A percentile compares a stretch with the other conserved stretches of the same genome.
Evolutionary conservation across 2,888 invertebrate species (phyloP).

Genomic region (Philonicus albiceps): DNA sequence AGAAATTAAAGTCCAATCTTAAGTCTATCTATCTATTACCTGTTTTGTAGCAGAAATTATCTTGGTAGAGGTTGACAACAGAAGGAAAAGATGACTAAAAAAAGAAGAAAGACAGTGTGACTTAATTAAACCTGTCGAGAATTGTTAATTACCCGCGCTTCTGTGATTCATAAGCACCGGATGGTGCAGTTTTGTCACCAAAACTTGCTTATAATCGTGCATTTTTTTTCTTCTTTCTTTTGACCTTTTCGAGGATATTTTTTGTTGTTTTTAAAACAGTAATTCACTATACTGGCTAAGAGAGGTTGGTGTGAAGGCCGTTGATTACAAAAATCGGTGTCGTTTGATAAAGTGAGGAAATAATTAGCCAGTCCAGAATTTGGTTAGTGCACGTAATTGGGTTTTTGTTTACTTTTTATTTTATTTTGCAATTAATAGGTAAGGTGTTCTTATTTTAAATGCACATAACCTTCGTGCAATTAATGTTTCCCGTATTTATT

Average conservation of each 20-base stretch:
- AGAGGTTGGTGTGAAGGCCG: not conserved
- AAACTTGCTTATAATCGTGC: not conserved
- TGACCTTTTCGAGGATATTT: not conserved
- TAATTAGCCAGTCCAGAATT: not conserved
- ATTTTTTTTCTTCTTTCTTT: not conserved
- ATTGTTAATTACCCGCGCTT: not conserved
- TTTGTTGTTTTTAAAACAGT: not conserved
- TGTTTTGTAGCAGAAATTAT: not conserved
- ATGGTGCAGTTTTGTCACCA: not conserved
- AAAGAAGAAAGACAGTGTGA: not conserved
- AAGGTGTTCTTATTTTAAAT: not conserved
- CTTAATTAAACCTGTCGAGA: not conserved
- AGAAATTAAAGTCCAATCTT: not conserved
- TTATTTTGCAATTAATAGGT: not conserved
- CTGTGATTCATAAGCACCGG: not conserved
- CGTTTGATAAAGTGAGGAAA: not conserved
- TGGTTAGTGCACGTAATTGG: not conserved
- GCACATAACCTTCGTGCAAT: no score
- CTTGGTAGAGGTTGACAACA: not conserved
- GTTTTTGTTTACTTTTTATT: not conserved
- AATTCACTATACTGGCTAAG: not conserved
- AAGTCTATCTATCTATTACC: not conserved
- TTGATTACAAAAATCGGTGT: not conserved
- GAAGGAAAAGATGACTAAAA: not conserved
- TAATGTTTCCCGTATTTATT: no score